Percentiles rank a stretch among this genome's conserved stretches.
These are phyloP conservation scores for Polypterus senegalus DNA, from an alignment of 2,113 vertebrate genomes.

Conservation along the genomic window DNA sequence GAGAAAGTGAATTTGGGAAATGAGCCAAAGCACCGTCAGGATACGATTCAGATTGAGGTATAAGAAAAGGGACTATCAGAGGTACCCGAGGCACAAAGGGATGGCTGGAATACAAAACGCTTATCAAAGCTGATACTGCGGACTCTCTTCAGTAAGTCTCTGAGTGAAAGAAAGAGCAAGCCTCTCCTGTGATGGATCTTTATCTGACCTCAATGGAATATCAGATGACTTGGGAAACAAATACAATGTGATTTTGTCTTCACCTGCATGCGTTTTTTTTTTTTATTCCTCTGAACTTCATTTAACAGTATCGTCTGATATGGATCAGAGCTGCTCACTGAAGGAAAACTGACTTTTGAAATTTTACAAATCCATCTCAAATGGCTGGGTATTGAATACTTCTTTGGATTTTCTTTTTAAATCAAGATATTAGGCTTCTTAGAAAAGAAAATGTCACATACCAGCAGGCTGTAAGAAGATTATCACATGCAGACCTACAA, in stretches of 20 bases:
- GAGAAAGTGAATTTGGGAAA: constrained; percentile 89
- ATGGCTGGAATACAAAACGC: background rate
- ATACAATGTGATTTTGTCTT: constrained; percentile 27
- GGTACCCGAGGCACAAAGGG: background rate
- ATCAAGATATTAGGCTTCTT: background rate
- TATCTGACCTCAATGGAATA: constrained; percentile 23
- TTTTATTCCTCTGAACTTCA: constrained; percentile 3
- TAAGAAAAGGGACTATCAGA: constrained; percentile 27
- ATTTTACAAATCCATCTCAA: background rate
- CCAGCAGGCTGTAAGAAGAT: background rate
- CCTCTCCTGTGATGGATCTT: constrained; percentile 15
- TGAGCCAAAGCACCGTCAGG: constrained; percentile 79
- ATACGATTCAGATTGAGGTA: constrained; percentile 82
- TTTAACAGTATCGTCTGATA: background rate
- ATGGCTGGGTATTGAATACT: background rate
- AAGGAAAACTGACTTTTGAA: background rate
- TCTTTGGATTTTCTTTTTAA: background rate
- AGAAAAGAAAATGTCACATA: background rate
- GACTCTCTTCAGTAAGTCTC: constrained; percentile 20
- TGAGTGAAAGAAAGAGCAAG: constrained; percentile 7
- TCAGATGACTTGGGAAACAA: constrained; percentile 14
- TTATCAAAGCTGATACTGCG: constrained; percentile 12
- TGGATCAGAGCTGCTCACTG: background rate
- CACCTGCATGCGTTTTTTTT: constrained; percentile 44
- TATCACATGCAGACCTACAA: background rate